Percentiles rank a stretch among this genome's conserved stretches.
Conservation (phyloP, 1,140 invertebrate species). For the Drosophila funebris region DNA sequence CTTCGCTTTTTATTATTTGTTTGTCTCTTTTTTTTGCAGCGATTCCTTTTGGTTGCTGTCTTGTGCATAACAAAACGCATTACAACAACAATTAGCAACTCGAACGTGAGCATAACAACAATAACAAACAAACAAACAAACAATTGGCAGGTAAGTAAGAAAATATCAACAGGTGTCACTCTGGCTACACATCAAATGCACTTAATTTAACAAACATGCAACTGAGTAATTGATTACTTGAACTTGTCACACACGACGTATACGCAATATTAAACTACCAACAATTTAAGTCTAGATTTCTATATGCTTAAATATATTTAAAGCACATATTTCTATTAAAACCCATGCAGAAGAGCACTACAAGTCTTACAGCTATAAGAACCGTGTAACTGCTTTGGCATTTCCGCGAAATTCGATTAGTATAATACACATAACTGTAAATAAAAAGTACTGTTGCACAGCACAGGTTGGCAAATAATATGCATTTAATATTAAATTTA, state of each 20-base stretch:
- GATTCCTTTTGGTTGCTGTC: conserved; percentile 1
- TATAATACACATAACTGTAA: no score
- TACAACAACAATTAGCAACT: conserved; percentile 35
- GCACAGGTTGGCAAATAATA: no score
- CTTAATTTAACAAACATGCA: not conserved
- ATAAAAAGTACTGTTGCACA: no score
- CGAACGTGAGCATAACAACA: not conserved
- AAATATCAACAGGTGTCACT: conserved; percentile 27
- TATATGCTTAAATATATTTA: no score
- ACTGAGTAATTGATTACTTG: conserved; percentile 50
- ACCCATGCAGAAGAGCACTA: no score
- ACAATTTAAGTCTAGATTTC: no score
- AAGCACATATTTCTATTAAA: no score
- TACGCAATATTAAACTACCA: no score
- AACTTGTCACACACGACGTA: conserved; percentile 45
- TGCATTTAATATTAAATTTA: no score
- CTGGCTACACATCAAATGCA: not conserved
- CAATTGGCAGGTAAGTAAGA: conserved; percentile 13
- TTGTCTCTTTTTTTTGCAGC: not conserved
- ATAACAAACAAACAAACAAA: conserved; percentile 5
- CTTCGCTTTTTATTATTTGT: conserved; percentile 8
- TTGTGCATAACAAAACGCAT: conserved; percentile 22
- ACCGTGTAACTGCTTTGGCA: no score
- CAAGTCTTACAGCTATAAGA: no score
- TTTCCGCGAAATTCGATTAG: no score